Conservation (phyloP, 2,888 invertebrate species). For the Petrolisthes cinctipes region DNA sequence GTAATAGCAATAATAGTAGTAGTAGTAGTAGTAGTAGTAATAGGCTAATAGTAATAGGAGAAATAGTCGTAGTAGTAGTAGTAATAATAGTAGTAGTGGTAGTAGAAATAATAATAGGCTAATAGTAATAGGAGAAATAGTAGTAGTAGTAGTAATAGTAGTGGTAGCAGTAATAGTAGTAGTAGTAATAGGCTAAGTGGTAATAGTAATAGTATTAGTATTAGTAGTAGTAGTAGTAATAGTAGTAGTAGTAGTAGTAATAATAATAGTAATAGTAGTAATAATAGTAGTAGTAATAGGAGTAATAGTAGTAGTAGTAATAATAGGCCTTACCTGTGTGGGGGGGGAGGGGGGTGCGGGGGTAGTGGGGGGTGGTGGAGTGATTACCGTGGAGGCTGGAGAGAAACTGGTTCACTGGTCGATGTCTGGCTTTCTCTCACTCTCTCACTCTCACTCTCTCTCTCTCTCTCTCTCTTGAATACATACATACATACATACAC, state of each 20-base stretch:
- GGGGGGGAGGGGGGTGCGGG: background rate
- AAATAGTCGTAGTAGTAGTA: slow-evolving; percentile 36
- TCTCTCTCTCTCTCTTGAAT: no score
- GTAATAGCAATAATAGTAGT: no score
- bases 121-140: slow-evolving; percentile 39
- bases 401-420: no score
- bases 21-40: no score
- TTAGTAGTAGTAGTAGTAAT: slow-evolving; percentile 12
- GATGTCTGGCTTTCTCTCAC: no score
- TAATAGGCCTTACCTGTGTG: no score
- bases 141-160: background rate
- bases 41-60: no score
- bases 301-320: no score
- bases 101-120: slow-evolving; percentile 36
- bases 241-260: background rate
- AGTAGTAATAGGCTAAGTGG: background rate
- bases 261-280: background rate
- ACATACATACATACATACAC: no score
- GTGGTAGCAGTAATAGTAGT: no score
- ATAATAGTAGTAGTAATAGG: no score
- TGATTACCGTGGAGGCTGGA: background rate
- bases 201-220: slow-evolving; percentile 2
- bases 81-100: slow-evolving; percentile 37
- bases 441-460: no score
- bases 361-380: background rate